Conservation (phyloP, 2,888 invertebrate genomes). For the Chaitophorus viminalis region DNA sequence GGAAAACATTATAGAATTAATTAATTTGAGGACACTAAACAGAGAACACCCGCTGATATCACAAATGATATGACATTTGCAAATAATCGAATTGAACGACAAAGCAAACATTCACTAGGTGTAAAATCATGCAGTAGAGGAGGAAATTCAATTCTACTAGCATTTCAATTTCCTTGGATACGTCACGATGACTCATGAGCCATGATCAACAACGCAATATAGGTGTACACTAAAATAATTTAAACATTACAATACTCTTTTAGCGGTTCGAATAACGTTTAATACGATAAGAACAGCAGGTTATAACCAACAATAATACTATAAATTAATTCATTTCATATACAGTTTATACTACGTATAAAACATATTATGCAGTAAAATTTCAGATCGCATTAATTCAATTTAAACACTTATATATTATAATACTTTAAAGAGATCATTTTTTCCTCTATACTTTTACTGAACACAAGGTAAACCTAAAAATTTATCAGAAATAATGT, state of each 20-base stretch:
- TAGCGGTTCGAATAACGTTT: background rate
- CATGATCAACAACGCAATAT: background rate
- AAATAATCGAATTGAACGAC: conserved; percentile 27
- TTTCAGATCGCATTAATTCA: too few species aligned
- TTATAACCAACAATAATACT: background rate
- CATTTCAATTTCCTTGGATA: conserved; percentile 4
- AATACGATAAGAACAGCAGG: background rate
- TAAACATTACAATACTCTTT: background rate
- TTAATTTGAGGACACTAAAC: conserved; percentile 15
- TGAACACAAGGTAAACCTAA: too few species aligned
- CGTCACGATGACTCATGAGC: background rate
- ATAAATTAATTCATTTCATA: background rate
- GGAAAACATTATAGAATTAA: conserved; percentile 25
- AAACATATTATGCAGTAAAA: too few species aligned
- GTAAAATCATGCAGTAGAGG: background rate
- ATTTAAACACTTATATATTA: too few species aligned
- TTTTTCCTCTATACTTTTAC: too few species aligned
- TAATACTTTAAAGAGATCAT: too few species aligned
- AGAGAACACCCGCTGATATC: background rate
- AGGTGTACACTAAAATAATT: background rate
- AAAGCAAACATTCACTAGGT: conserved; percentile 8
- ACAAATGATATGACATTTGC: conserved; percentile 7
- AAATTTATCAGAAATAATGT: too few species aligned
- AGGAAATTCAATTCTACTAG: background rate
- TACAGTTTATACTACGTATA: background rate